phyloP scores from a whole-genome alignment of 2,113 vertebrate genomes.

The Chaetodon auriga region DNA sequence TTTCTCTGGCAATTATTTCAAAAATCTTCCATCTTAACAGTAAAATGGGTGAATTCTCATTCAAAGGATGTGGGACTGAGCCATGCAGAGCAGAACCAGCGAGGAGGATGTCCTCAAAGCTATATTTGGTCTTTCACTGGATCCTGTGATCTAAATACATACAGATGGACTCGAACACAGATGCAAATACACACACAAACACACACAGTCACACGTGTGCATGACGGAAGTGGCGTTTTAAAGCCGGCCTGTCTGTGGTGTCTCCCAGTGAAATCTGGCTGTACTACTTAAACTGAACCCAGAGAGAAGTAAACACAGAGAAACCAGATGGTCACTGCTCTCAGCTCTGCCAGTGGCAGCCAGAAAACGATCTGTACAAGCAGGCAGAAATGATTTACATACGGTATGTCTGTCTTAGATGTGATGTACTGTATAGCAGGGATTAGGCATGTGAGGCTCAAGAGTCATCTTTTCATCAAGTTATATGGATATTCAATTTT shows the following conservation, averaged over 20 bases:
- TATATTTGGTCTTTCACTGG: conserved; percentile 42
- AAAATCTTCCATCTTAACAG: neutral
- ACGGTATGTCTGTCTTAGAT: conserved; percentile 28
- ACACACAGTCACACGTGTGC: conserved; percentile 22
- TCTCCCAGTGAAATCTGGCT: conserved; percentile 61
- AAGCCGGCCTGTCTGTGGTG: conserved; percentile 51
- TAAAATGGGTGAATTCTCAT: neutral
- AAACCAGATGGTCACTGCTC: conserved; percentile 73
- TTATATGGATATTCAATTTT: conserved; percentile 12
- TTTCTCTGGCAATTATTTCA: neutral
- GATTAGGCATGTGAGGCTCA: neutral
- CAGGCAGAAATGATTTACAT: conserved; percentile 38
- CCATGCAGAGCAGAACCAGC: neutral
- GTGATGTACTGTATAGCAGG: neutral
- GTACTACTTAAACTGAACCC: conserved; percentile 62
- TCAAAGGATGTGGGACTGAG: conserved; percentile 1
- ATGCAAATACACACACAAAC: conserved; percentile 6
- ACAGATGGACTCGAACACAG: conserved; percentile 29
- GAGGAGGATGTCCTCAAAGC: conserved; percentile 24
- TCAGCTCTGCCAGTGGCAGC: conserved; percentile 46
- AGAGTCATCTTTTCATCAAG: neutral
- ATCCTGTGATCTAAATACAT: conserved; percentile 47
- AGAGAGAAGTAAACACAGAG: conserved; percentile 68
- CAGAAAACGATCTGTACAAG: conserved; percentile 55
- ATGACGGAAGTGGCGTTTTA: conserved; percentile 54